Base-by-base conservation (phyloP, 2,888 invertebrate species). In the Melieria omissa region DNA sequence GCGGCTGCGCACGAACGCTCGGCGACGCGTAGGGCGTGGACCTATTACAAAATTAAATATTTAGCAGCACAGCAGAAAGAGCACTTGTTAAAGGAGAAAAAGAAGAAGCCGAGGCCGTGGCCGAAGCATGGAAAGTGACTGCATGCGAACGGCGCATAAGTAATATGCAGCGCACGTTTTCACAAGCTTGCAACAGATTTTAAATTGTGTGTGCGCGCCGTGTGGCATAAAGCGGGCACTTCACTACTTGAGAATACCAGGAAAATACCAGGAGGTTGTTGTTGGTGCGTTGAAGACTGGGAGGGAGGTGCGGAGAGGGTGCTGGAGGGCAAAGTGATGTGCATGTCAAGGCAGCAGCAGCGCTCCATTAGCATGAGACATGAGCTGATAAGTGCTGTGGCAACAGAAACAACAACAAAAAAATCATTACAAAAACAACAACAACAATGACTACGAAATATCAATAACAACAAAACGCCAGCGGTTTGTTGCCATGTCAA, bases 141-240 rank as follows among this genome's bases (percentile, higher is more conserved):
- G 12, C 49, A 49, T 12, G 12, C 49, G 49, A 8, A 3, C 49
- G 2, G 29, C 49, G 49, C 49, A 49, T 14, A 52, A 58, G 82
- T 82, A 81, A 81, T 79, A 83, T 82, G 82, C 83, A 81, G 83
- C 81, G 82, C 83, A 82, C 82, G 83, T 80, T 81, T 77, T 41
- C 52, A 52, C 73, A 74, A 70, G 75, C 75, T 79, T 79, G 80
- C 80, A 82, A 82, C 83, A 83, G 83, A 82, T 83, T 83, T 29
- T 82, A 83, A 81, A 83, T 81, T 83, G 82, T 82, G 82, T 82
- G 29, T 29, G 29, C 29, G 80, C 80, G 29, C 29, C 29, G 29
- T 29, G 29, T 29, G 29, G 80, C 78, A 79, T 72, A 75, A 64
- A 73, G 75, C 70, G 73, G 69, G 72, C 72, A 69, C 74, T 58